A percentile compares a stretch with the other conserved stretches of the same genome.
phyloP scores from a whole-genome alignment of 2,888 invertebrate species.

The Agonopterix arenella region DNA sequence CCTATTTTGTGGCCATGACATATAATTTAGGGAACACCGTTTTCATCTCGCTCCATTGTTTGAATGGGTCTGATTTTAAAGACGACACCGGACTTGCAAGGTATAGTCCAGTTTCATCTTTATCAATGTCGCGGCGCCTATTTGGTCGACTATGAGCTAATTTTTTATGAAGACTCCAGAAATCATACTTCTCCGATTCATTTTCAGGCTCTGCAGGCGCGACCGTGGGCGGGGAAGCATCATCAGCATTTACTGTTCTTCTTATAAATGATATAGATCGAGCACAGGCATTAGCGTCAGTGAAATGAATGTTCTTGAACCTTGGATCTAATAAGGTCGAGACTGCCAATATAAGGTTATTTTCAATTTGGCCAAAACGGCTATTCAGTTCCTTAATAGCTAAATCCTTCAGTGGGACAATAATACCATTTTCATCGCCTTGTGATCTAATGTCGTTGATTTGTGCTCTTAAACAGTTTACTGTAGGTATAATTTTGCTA shows the following conservation, averaged over 20 bases:
- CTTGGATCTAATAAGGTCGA: slow-evolving; percentile 14
- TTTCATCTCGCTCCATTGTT: slow-evolving; percentile 14
- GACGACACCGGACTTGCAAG: slow-evolving; percentile 8
- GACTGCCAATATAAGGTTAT: slow-evolving; percentile 13
- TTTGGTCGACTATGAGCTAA: slow-evolving; percentile 2
- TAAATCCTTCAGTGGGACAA: slow-evolving; percentile 11
- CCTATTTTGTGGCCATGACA: slow-evolving; percentile 10
- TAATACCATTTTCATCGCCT: slow-evolving; percentile 7
- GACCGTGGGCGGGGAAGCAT: slow-evolving; percentile 7
- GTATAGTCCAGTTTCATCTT: slow-evolving; percentile 9
- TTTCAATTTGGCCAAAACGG: slow-evolving; percentile 17
- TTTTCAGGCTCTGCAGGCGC: slow-evolving; percentile 10
- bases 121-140: too few relatives aligned
- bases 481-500: slow-evolving; percentile 20
- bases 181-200: slow-evolving; percentile 6
- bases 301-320: slow-evolving; percentile 16
- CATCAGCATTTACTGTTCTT: slow-evolving; percentile 10
- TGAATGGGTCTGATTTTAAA: slow-evolving; percentile 9
- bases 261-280: slow-evolving; percentile 15
- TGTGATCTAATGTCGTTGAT: slow-evolving; percentile 10
- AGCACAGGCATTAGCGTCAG: slow-evolving; percentile 14
- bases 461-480: slow-evolving; percentile 13
- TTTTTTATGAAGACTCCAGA: too few relatives aligned
- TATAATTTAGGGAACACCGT: slow-evolving; percentile 11
- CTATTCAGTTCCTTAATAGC: slow-evolving; percentile 11